Evolutionary conservation across 2,797 vertebrate species (phyloP).

Genomic region (Pelochelys cantorii): DNA sequence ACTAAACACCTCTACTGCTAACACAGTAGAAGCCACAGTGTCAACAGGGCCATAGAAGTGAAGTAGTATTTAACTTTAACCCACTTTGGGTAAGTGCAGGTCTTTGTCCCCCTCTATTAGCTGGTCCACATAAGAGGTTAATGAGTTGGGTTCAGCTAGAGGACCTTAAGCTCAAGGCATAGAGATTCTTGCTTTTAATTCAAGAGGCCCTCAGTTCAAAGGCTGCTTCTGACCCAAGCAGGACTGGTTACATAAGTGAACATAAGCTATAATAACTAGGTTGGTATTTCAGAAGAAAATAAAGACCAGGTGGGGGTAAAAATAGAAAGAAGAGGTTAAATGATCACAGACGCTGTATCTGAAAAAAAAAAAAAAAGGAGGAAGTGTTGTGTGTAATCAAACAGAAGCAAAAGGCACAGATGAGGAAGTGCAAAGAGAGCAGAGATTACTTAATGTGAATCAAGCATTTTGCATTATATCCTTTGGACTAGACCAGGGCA

Average conservation of each 20-base stretch:
- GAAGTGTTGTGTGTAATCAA: fast-evolving
- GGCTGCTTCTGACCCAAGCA: neutral
- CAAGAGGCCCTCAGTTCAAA: neutral
- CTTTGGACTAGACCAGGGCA: neutral
- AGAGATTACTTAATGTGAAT: neutral
- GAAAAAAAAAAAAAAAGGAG: neutral
- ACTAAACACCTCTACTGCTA: neutral
- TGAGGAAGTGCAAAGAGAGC: neutral
- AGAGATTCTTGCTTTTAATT: neutral
- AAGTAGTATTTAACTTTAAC: neutral
- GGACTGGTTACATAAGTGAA: neutral
- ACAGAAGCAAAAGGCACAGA: neutral
- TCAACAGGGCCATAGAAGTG: neutral
- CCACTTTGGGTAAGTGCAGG: neutral
- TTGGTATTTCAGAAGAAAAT: neutral
- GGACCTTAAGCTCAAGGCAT: neutral
- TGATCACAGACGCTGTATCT: neutral
- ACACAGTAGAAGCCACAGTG: neutral
- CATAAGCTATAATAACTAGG: neutral
- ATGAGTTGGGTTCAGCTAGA: neutral
- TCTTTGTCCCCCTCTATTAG: neutral
- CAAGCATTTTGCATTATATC: neutral
- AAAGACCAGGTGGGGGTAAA: neutral
- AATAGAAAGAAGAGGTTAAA: neutral
- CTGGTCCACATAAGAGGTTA: neutral